Base-by-base conservation (phyloP, 1,140 invertebrate genomes). In the Pseudomyrmex gracilis region DNA sequence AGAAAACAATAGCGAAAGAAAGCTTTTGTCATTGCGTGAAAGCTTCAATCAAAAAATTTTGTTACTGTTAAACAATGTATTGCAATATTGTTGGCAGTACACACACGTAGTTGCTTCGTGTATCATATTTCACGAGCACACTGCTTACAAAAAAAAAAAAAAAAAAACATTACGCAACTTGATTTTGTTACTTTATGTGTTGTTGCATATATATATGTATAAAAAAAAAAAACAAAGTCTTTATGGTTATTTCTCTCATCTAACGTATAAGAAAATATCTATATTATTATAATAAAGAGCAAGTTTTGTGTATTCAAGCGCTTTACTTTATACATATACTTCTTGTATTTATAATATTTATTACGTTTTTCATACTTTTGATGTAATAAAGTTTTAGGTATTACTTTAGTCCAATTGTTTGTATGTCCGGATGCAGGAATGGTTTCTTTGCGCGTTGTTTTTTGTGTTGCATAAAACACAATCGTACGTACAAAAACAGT, bases 261-360 rank as follows among this genome's bases (percentile, higher is more conserved):
- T 34, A 34, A 34, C 34, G 34, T 7, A 43, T 13, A 51, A 24
- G 22, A 4, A 71, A 15, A 77, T 22, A 60, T 87, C 51, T 57
- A 76, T 74, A 64, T 73, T 73, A 63, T 73, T 80, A 80, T 60
- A 80, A 87, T 74, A 85, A 86, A 86, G 15, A 66, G 17, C 57
- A 85, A 87, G 80, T 85, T 34, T 34, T 34, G 34, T 90, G 68
- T 89, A 58, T 71, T 84, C 66, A 63, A 63, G 34, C 34, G 58
- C 34, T 86, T 90, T 84, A 86, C 67, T 90, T 88, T 84, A 86
- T 82, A 60, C 45, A 22, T 70, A 90, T 20, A 34, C 34, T 34
- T 83, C 86, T 57, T 86, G 73, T 87, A 86, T 90, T 86, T 88
- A 90, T 88, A 90, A 88, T 90, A 90, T 90, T 90, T 90, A 90